A percentile compares a stretch with the other conserved stretches of the same genome.
These are phyloP conservation scores for Mastomys coucha DNA, from an alignment of 2,113 vertebrate genomes.

Conservation along the genomic window DNA sequence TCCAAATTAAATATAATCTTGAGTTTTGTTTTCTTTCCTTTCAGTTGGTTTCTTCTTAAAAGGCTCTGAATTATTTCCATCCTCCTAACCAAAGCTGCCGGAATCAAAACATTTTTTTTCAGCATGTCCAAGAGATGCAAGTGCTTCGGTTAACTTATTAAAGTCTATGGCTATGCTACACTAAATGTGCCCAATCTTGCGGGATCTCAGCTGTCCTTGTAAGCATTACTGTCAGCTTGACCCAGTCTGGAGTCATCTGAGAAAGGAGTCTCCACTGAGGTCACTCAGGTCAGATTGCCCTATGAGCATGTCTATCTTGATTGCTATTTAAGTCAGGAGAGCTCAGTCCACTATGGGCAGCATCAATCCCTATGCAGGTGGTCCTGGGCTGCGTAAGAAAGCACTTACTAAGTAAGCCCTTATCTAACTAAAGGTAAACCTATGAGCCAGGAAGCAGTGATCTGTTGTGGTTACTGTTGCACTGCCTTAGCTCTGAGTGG, in stretches of 20 bases:
- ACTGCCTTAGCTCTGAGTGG: neutral
- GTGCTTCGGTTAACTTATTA: neutral
- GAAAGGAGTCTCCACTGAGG: neutral
- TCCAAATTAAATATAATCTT: neutral
- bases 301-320: neutral
- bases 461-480: neutral
- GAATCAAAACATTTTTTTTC: conserved; percentile 36
- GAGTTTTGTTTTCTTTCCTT: conserved; percentile 17
- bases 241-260: neutral
- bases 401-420: too few species aligned
- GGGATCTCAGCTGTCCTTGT: neutral
- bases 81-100: neutral
- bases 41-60: conserved; percentile 2
- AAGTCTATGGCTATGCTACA: too few species aligned
- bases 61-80: conserved; percentile 13
- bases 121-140: neutral
- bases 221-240: neutral
- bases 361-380: neutral
- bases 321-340: neutral
- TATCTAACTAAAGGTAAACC: neutral
- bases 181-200: neutral
- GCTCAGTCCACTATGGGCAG: neutral
- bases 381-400: neutral
- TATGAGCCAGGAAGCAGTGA: neutral
- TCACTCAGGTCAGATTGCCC: neutral